Percentiles rank a stretch among this genome's conserved stretches.
Evolutionary conservation across 1,140 invertebrate species (phyloP).

Genomic region (Asobara japonica): DNA sequence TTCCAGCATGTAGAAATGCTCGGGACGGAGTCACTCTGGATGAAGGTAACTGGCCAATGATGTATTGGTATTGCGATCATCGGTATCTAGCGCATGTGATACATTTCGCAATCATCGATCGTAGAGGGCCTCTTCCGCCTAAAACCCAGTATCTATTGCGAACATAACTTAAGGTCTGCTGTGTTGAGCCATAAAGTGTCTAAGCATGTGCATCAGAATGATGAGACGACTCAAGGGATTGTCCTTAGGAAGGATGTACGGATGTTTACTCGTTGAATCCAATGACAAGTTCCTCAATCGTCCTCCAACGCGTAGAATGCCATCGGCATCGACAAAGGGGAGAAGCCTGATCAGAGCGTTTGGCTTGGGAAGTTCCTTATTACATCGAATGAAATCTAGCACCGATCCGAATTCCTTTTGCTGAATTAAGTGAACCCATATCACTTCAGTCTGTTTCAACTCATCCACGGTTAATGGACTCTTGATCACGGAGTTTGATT

Average conservation of each 20-base stretch:
- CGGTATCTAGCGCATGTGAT: slow-evolving; percentile 26
- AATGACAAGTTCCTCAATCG: not conserved
- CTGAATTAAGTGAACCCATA: no score
- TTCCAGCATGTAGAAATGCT: slow-evolving; percentile 46
- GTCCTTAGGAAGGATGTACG: slow-evolving; percentile 40
- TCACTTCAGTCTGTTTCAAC: no score
- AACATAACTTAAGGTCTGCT: slow-evolving; percentile 43
- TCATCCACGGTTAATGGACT: no score
- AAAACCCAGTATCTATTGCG: slow-evolving; percentile 27
- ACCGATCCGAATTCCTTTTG: no score
- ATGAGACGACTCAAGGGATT: slow-evolving; percentile 37
- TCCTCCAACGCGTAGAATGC: slow-evolving; percentile 2
- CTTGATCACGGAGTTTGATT: no score
- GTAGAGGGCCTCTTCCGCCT: no score
- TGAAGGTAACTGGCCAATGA: slow-evolving; percentile 49
- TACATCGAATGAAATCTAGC: no score
- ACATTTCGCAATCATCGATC: no score
- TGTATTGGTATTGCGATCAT: slow-evolving; percentile 13
- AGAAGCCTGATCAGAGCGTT: not conserved
- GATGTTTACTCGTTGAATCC: slow-evolving; percentile 29
- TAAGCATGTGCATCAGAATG: slow-evolving; percentile 44
- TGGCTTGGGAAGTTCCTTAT: no score
- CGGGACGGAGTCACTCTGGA: slow-evolving; percentile 40
- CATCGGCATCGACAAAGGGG: not conserved
- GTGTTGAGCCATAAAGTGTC: slow-evolving; percentile 45